Conservation (phyloP, 2,113 vertebrate genomes). For the Bombycilla garrulus region DNA sequence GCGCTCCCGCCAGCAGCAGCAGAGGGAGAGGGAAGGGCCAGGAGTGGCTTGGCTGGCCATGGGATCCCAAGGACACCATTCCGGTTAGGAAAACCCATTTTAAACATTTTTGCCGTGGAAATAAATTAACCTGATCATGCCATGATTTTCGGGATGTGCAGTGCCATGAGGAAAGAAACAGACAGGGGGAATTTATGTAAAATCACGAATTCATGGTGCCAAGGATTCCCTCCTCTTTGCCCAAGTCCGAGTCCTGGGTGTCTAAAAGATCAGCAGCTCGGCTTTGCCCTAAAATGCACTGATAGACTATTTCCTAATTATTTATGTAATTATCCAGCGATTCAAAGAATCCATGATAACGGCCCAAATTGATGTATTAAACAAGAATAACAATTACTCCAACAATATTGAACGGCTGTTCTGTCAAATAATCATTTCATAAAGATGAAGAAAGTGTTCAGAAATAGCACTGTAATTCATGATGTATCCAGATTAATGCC, state of each 20-base stretch:
- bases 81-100: background rate
- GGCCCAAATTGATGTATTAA: slow-evolving; percentile 72
- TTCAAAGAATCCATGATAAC: slow-evolving; percentile 63
- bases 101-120: rapidly evolving
- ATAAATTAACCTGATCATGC: rapidly evolving
- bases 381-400: slow-evolving; percentile 65
- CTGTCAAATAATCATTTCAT: slow-evolving; percentile 62
- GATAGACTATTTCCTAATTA: slow-evolving; percentile 65
- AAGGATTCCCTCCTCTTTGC: background rate
- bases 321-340: slow-evolving; percentile 73
- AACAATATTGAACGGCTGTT: slow-evolving; percentile 65
- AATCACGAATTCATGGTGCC: rapidly evolving
- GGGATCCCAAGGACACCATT: rapidly evolving
- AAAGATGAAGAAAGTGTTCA: slow-evolving; percentile 51
- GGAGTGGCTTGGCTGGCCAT: rapidly evolving
- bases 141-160: rapidly evolving
- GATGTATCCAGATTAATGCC: slow-evolving; percentile 44
- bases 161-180: background rate
- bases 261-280: slow-evolving; percentile 43
- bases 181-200: background rate
- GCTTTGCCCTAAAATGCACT: slow-evolving; percentile 11
- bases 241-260: slow-evolving; percentile 14
- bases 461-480: slow-evolving; percentile 61
- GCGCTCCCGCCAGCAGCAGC: background rate
- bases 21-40: background rate